phyloP scores from a whole-genome alignment of 2,888 invertebrate species.

The Euproctis similis region DNA sequence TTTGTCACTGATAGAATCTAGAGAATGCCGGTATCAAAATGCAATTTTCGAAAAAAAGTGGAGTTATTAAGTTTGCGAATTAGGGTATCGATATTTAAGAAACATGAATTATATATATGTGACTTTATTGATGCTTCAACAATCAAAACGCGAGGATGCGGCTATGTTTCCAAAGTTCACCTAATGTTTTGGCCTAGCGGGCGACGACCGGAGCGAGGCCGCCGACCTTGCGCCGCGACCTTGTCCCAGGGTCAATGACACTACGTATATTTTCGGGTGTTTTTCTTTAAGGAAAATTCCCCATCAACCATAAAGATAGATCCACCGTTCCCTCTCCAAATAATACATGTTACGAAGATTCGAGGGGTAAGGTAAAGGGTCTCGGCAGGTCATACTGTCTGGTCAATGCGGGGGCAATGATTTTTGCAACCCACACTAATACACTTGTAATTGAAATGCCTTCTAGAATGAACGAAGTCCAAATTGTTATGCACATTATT shows the following conservation, averaged over 20 bases:
- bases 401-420: conserved; percentile 46
- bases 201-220: conserved; percentile 39
- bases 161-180: conserved; percentile 19
- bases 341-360: not conserved
- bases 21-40: too few relatives aligned
- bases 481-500: conserved; percentile 3
- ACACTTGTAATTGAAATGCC: conserved; percentile 8
- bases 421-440: conserved; percentile 43
- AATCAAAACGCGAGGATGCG: conserved; percentile 9
- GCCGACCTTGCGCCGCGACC: conserved; percentile 58
- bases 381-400: conserved; percentile 25
- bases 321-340: conserved; percentile 23
- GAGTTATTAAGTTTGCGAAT: too few relatives aligned
- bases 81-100: too few relatives aligned
- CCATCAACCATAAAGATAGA: conserved; percentile 35
- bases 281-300: conserved; percentile 66
- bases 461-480: conserved; percentile 9
- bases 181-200: conserved; percentile 41
- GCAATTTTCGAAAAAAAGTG: too few relatives aligned
- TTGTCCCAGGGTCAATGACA: conserved; percentile 51
- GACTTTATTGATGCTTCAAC: too few relatives aligned
- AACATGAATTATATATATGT: too few relatives aligned
- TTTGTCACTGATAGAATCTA: too few relatives aligned
- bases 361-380: conserved; percentile 4
- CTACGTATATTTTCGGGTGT: conserved; percentile 53